phyloP scores from a whole-genome alignment of 2,797 vertebrate species.

The Glossophaga mutica region DNA sequence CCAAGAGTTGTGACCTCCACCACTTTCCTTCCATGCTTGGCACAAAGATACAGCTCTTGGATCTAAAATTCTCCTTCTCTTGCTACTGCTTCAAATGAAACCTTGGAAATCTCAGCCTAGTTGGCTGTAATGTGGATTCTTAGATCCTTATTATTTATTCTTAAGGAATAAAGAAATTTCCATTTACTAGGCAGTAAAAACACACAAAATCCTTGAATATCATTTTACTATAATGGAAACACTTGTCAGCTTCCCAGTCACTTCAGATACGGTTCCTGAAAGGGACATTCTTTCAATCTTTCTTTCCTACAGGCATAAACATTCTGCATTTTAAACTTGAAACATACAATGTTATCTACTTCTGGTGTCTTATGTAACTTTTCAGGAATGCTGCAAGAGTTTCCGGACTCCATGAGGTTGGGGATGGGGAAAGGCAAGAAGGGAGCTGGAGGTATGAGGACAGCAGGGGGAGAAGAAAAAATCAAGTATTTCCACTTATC shows the following conservation, averaged over 20 bases:
- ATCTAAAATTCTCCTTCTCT: neutral
- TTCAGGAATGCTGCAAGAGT: constrained; percentile 85
- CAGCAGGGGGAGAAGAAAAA: neutral
- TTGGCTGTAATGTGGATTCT: neutral
- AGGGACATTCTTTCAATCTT: constrained; percentile 83
- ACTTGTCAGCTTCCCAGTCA: constrained; percentile 71
- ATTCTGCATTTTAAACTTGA: constrained; percentile 82
- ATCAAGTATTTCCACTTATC: constrained; percentile 78
- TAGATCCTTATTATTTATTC: constrained; percentile 1
- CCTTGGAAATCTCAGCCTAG: neutral
- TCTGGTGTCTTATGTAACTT: constrained; percentile 86
- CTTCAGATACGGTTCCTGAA: constrained; percentile 78
- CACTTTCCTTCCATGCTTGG: neutral
- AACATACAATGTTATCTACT: constrained; percentile 88
- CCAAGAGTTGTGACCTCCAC: neutral
- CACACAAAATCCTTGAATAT: constrained; percentile 15
- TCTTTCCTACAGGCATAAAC: constrained; percentile 81
- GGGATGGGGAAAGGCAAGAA: constrained; percentile 59
- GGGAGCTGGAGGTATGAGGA: constrained; percentile 48
- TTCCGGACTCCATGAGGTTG: constrained; percentile 82
- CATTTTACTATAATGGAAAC: constrained; percentile 71
- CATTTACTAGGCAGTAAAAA: neutral
- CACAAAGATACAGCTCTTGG: neutral
- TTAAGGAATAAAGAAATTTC: neutral
- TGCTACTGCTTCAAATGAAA: neutral